Base-by-base conservation (phyloP, 1,140 invertebrate species). In the Scaptomyza hsui region DNA sequence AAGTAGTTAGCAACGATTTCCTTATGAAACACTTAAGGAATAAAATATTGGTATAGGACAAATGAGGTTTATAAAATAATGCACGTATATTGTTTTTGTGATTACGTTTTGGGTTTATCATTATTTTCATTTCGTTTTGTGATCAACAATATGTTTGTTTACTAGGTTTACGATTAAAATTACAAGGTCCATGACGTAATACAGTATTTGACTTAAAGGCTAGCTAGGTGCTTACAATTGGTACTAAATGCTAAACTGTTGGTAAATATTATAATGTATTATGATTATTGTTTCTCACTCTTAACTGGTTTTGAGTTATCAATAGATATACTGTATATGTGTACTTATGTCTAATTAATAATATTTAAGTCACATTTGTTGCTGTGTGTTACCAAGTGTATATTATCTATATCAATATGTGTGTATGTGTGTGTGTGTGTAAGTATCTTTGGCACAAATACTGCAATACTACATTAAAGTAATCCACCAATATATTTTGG, bases 371-470 rank as follows among this genome's bases (percentile, higher is more conserved):
- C 68, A 81, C 72, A 83, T 78, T 71, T 75, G 71, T 55, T 60
- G 47, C 48, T 47, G 51, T 57, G 1, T 65, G 48, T 57, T 48
- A 73, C 69, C 21, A 53, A 29, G 24, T 18, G 21, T 39, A 56
- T 18, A 49, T 59, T 75, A 37, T 49, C 21, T 12, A 39, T 68
- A 37, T 6, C 24, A 21, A 21, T 21, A 4, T 2, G 1, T 24
- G 29, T 52, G 32, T 42, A 4, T 71, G 29, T 2, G 1, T 24
- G 29, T 52, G 32, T 42, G 6, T 71, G 29, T 53, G 26, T 76
- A 51, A 57, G 75, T 71, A 82, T 88, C 82, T 88, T 88, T 88
- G 82, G 82, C 83, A 82, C 75, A 70, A 89, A 88, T 88, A 88
- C 83, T 82, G 83, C 26, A 9, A 29, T 29, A 29, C 68, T 64